These are phyloP conservation scores for Conops quadrifasciatus DNA, from an alignment of 2,888 invertebrate genomes.

Conservation along the genomic window DNA sequence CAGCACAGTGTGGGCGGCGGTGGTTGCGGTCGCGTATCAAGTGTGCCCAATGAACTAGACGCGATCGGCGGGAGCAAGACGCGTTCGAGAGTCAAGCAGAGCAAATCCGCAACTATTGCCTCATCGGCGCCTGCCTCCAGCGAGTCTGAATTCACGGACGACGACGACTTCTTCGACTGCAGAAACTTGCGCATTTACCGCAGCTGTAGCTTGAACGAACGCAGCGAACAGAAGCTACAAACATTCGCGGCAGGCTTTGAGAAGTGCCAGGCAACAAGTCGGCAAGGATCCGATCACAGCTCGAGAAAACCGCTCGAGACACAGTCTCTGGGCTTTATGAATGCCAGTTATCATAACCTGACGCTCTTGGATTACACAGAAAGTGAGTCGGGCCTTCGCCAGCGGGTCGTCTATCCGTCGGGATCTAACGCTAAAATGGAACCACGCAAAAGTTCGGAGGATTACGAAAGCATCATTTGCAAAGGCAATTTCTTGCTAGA, in stretches of 20 bases:
- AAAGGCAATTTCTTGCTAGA: slow-evolving; percentile 64
- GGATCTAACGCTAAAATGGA: slow-evolving; percentile 47
- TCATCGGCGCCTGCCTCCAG: slow-evolving; percentile 41
- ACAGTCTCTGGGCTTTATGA: slow-evolving; percentile 61
- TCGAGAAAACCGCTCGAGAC: slow-evolving; percentile 23
- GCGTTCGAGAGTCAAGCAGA: slow-evolving; percentile 15
- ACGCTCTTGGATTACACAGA: slow-evolving; percentile 70
- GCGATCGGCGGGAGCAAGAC: slow-evolving; percentile 49
- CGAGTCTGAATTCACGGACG: slow-evolving; percentile 42
- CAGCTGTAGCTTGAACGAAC: slow-evolving; percentile 58
- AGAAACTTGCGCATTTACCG: slow-evolving; percentile 48
- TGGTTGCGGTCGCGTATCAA: slow-evolving; percentile 43
- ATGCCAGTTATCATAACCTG: slow-evolving; percentile 72
- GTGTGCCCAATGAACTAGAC: slow-evolving; percentile 59
- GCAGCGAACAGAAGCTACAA: slow-evolving; percentile 43
- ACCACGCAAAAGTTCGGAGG: slow-evolving; percentile 41
- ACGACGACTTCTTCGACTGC: slow-evolving; percentile 45
- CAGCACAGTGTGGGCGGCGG: not conserved
- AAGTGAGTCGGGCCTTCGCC: slow-evolving; percentile 50
- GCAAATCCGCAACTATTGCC: slow-evolving; percentile 30
- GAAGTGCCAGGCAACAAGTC: too few species aligned
- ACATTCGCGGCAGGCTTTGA: slow-evolving; percentile 34
- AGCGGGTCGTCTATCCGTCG: slow-evolving; percentile 43
- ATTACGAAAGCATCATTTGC: slow-evolving; percentile 57
- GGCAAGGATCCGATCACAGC: too few species aligned